Conservation (phyloP, 2,797 vertebrate genomes). For the Cygnus olor region DNA sequence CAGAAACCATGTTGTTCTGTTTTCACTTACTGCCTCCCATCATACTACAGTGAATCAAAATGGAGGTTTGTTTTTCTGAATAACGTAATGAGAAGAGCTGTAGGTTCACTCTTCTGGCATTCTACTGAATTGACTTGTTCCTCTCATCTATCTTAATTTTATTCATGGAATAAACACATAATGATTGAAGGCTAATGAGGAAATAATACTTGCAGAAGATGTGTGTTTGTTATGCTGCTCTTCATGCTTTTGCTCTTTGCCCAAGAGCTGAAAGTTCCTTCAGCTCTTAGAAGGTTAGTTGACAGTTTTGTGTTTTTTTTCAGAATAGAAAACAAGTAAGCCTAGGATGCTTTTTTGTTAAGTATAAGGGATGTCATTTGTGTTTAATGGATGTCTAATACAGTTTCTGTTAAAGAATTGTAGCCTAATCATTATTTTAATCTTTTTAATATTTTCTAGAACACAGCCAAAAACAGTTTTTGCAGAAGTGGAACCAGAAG, state of each 20-base stretch:
- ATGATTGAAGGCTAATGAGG: neutral
- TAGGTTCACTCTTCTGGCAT: neutral
- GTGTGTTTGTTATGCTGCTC: neutral
- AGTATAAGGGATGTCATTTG: neutral
- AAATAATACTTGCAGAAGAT: neutral
- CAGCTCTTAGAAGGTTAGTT: neutral
- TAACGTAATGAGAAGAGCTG: neutral
- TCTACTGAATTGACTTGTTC: neutral
- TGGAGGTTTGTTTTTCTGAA: neutral
- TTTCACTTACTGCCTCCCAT: conserved; percentile 32
- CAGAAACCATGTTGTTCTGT: conserved; percentile 1
- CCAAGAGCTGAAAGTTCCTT: neutral
- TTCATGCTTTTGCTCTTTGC: neutral
- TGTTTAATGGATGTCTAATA: neutral
- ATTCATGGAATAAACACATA: conserved; percentile 5
- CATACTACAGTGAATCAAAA: neutral
- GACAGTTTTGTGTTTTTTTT: neutral
- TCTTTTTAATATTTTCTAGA: conserved; percentile 78
- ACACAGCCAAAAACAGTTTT: conserved; percentile 95
- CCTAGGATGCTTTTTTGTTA: neutral
- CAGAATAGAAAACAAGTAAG: neutral
- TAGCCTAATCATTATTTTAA: conserved; percentile 24
- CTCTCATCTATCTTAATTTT: conserved; percentile 14
- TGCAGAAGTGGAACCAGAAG: conserved; percentile 91
- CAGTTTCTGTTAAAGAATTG: neutral